Evolutionary conservation across 92 coral and sea anemone species (phyloP), one percentile per base, ranked within the genome.

Genomic region (Epizoanthus rinbou): DNA sequence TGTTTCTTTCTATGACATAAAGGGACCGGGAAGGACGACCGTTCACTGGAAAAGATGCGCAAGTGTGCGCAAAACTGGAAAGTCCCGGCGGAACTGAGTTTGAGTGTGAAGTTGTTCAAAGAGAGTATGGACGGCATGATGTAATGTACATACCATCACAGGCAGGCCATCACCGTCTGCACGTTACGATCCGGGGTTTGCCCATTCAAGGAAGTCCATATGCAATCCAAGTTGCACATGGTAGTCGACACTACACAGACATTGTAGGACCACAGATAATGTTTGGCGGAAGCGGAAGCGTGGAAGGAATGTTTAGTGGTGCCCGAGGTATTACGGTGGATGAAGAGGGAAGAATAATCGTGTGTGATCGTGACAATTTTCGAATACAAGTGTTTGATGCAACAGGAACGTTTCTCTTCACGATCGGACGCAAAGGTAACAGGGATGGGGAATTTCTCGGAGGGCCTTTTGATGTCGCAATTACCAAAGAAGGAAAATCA

Each of bases 21-120:
- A 90, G 93, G 79, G 93, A 90, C 82, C 76, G 79, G 19, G 87
- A 90, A 64, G 93, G 93, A 54, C 54, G 76, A 56, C 79, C 91
- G 7, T 69, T 90, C 78, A 75, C 37, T 24, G 85, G 93, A 3
- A 85, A 79, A 39, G 71, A 53, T 31, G 64, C 74, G 6, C 79
- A 87, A 57, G 82, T 90, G 3, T 25, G 28, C 47, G 83, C 85
- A 5, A 80, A 71, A 76, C 56, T 90, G 41, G 82, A 87, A 22
- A 43, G 73, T 67, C 93, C 88, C 70, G 57, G 62, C 18, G 84
- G 72, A 3, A 43, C 65, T 15, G 17, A 53, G 0, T 33, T 72
- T 56, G 84, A 64, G 3, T 85, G 68, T 33, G 80, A 76, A 23
- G 47, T 90, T 9, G 64, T 57, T 43, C 69, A 69, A 68, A 90